Evolutionary conservation across 2,888 invertebrate species (phyloP).

Genomic region (Pheosia tremula): DNA sequence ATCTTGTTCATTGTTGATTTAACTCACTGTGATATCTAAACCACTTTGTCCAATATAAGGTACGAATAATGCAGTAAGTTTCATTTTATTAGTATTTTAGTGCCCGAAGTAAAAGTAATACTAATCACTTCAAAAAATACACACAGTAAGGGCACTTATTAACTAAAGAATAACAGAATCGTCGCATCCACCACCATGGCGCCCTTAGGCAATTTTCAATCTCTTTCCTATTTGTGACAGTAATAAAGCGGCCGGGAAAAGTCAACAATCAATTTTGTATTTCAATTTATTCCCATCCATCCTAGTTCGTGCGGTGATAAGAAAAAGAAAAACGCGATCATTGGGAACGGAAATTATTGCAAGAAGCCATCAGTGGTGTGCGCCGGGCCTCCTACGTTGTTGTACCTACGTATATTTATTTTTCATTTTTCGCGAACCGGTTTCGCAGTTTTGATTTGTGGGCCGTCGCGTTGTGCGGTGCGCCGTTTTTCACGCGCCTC

Average conservation of each 20-base stretch:
- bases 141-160: background rate
- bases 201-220: slow-evolving; percentile 80
- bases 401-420: slow-evolving; percentile 51
- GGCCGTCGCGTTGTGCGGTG: slow-evolving; percentile 29
- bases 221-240: slow-evolving; percentile 83
- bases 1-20: background rate
- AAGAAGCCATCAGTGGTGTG: slow-evolving; percentile 82
- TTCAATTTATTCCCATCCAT: slow-evolving; percentile 84
- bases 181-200: slow-evolving; percentile 61
- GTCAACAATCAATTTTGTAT: slow-evolving; percentile 85
- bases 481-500: slow-evolving; percentile 73
- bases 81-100: no score
- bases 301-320: slow-evolving; percentile 83
- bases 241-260: slow-evolving; percentile 83
- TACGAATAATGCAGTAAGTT: no score
- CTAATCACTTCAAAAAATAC: background rate
- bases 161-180: slow-evolving; percentile 38
- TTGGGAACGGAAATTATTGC: slow-evolving; percentile 85
- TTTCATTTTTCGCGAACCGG: slow-evolving; percentile 55
- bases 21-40: no score
- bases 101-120: no score
- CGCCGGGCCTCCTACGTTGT: slow-evolving; percentile 65
- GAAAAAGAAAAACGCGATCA: slow-evolving; percentile 83
- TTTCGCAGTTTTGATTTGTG: slow-evolving; percentile 76
- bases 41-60: no score